Percentiles rank a stretch among this genome's conserved stretches.
Evolutionary conservation across 2,113 vertebrate species (phyloP).

Genomic region (Micronycteris hirsuta): DNA sequence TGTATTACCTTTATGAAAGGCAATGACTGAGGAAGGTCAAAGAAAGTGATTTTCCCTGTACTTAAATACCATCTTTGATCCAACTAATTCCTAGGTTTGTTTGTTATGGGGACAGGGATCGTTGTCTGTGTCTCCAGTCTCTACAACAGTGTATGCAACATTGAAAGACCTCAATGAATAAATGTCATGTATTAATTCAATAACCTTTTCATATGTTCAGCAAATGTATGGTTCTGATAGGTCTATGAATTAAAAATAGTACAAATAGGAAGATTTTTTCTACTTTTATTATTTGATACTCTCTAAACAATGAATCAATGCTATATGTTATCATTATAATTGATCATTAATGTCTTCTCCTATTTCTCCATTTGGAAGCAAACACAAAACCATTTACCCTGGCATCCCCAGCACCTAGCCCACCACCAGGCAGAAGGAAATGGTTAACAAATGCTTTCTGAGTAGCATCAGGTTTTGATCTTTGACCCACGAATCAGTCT

Average conservation of each 20-base stretch:
- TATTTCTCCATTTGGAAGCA: not conserved
- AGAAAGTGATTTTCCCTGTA: not conserved
- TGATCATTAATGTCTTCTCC: not conserved
- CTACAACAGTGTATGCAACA: not conserved
- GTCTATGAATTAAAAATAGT: not conserved
- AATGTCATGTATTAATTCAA: not conserved
- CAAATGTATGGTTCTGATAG: not conserved
- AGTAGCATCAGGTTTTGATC: not conserved
- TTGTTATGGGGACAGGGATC: not conserved
- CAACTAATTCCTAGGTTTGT: not conserved
- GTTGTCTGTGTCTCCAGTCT: not conserved
- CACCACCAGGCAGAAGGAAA: not conserved
- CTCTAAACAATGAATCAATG: not conserved
- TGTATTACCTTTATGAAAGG: not conserved
- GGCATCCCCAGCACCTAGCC: not conserved
- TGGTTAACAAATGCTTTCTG: not conserved
- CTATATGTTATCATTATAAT: not conserved
- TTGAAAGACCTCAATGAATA: not conserved
- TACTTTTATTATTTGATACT: not conserved
- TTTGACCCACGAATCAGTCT: not conserved
- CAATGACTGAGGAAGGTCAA: not conserved
- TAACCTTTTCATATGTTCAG: not conserved
- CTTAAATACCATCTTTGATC: not conserved
- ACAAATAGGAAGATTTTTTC: not conserved
- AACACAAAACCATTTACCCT: not conserved